phyloP scores from a whole-genome alignment of 2,888 invertebrate genomes.

The Peribatodes rhomboidaria region DNA sequence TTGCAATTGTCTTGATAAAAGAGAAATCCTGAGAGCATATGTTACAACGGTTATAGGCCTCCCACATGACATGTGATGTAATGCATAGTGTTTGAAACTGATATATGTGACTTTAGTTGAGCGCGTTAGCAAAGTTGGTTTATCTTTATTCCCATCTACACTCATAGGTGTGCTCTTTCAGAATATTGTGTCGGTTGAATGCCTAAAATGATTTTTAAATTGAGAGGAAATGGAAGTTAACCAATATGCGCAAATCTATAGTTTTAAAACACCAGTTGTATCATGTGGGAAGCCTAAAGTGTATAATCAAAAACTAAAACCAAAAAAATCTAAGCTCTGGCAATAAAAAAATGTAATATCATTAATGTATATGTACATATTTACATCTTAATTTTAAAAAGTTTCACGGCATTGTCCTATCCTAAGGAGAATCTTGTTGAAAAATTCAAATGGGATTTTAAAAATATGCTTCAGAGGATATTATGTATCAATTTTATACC shows the following conservation, averaged over 20 bases:
- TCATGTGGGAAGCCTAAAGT: background rate
- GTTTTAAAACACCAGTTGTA: background rate
- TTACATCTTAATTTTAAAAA: conserved; percentile 78
- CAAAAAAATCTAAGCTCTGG: conserved; percentile 66
- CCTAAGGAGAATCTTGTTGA: conserved; percentile 66
- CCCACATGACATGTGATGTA: background rate
- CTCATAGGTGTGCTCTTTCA: background rate
- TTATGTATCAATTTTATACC: conserved; percentile 55
- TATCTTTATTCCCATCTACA: background rate
- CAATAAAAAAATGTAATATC: conserved; percentile 73
- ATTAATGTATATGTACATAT: conserved; percentile 84
- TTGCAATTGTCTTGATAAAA: conserved; percentile 43
- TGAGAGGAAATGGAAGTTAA: background rate
- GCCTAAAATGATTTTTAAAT: background rate
- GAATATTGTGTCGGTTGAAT: background rate
- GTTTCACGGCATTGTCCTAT: conserved; percentile 64
- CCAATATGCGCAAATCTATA: background rate
- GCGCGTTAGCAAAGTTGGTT: background rate
- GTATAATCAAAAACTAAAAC: conserved; percentile 52
- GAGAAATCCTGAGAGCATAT: conserved; percentile 40
- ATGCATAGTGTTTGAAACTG: background rate
- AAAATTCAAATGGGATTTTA: conserved; percentile 57
- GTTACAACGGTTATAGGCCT: conserved; percentile 37
- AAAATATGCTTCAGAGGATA: conserved; percentile 55
- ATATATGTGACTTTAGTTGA: background rate